Base-by-base conservation (phyloP, 2,113 vertebrate species). In the Archocentrus centrarchus region DNA sequence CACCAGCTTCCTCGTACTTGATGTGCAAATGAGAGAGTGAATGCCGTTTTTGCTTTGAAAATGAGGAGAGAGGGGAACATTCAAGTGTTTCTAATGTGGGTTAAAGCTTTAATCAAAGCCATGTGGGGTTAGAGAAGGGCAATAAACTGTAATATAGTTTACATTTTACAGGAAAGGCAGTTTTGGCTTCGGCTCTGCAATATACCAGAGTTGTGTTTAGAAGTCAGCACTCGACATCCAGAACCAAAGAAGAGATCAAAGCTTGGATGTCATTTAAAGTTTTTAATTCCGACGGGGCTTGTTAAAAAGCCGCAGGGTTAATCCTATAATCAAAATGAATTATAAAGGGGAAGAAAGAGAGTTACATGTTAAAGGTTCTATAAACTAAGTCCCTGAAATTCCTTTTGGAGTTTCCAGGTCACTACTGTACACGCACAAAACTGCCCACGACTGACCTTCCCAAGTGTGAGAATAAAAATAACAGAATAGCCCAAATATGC, bases 91-190 rank as follows among this genome's bases (percentile, higher is more conserved):
- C 59, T 86, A 75, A 92, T 90, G 81, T 81, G 77, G 73, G 47
- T 76, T 79, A 20, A 86, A 59, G 85, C 75, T 89, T 83, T 86
- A 91, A 93, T 92, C 75, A 75, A 87, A 86, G 27, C 78, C 86
- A 91, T 30, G 68, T 85, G 82, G 70, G 86, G 81, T 78, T 64
- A 73, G 14, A 50, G 68, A 62, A 50, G 27, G 87, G 59, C 20
- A 76, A 86, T 80, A 79, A 86, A 85, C 3, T 80, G 39, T 70
- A 81, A 87, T 87, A 87, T 68, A 88, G 87, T 85, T 61, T 75
- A 77, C 73, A 64, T 86, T 92, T 86, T 84, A 92, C 83, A 76
- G 82, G 76, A 87, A 59, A 86, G 9, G 59, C 79, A 2, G 11
- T 60, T 83, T 75, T 77, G 35, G 50, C 63, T 85, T 24, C 27